Conservation (phyloP, 2,113 vertebrate genomes). For the Baryphthengus martii region DNA sequence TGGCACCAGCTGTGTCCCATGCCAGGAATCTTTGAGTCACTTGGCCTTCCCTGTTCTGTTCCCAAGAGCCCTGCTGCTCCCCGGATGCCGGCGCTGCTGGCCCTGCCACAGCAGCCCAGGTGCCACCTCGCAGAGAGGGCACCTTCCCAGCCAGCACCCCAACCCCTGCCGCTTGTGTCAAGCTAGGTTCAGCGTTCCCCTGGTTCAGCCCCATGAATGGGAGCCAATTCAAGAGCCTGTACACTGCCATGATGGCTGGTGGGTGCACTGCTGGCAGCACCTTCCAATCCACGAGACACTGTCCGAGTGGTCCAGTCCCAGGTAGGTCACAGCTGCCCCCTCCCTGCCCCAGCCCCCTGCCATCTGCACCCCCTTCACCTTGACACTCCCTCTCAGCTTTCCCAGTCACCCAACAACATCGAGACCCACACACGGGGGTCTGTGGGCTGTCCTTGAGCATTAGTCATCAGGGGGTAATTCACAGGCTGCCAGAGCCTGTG, state of each 20-base stretch:
- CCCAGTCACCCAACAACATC: not conserved
- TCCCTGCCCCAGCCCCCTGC: not conserved
- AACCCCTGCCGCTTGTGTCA: not conserved
- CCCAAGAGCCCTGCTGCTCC: not conserved
- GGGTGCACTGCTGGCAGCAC: not conserved
- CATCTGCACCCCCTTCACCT: not conserved
- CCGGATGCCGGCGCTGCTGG: not conserved
- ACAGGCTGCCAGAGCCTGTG: not conserved
- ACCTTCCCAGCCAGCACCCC: not conserved
- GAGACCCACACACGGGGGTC: accelerated
- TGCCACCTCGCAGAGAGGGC: accelerated
- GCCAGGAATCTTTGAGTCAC: conserved; percentile 50
- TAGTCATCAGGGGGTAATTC: not conserved
- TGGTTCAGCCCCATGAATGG: not conserved
- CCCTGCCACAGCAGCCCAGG: not conserved
- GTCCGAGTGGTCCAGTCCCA: accelerated
- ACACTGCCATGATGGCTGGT: not conserved
- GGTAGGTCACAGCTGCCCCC: not conserved
- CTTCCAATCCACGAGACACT: not conserved
- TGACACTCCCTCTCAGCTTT: accelerated
- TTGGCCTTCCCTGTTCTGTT: not conserved
- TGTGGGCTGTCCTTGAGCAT: not conserved
- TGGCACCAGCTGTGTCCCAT: not conserved
- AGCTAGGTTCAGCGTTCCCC: not conserved
- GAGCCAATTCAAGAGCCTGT: not conserved